A percentile compares a stretch with the other conserved stretches of the same genome.
Conservation (phyloP, 2,888 invertebrate genomes). For the Thecophora atra region DNA sequence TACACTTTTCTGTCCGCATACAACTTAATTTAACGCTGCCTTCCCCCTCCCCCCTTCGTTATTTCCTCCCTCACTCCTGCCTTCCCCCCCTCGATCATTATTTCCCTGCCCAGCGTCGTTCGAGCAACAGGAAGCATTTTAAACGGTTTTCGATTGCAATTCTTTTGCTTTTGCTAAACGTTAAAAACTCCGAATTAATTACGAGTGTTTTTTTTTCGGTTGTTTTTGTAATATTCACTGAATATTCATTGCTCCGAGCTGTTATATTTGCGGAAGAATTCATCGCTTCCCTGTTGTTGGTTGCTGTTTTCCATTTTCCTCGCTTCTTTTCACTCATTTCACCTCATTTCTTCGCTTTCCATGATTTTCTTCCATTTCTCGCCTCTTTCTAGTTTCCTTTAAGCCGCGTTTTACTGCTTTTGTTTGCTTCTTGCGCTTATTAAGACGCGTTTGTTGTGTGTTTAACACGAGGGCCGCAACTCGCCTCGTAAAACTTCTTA, state of each 20-base stretch:
- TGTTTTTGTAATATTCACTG: background rate
- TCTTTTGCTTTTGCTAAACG: constrained; percentile 3
- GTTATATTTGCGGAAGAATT: constrained; percentile 19
- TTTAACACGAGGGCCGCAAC: constrained; percentile 6
- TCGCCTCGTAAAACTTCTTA: constrained; percentile 6
- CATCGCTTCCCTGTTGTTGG: constrained; percentile 19
- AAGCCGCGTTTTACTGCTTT: constrained; percentile 40
- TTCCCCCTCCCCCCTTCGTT: background rate
- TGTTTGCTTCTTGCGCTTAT: background rate
- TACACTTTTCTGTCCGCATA: background rate
- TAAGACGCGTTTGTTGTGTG: background rate
- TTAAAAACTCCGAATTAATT: background rate
- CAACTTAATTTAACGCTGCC: background rate
- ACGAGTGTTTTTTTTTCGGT: background rate
- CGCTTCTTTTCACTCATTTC: constrained; percentile 19
- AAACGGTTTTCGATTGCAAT: constrained; percentile 13
- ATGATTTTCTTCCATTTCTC: background rate
- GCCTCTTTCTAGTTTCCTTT: background rate
- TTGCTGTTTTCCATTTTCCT: constrained; percentile 38
- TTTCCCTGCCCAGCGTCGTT: background rate
- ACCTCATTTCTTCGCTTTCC: constrained; percentile 18
- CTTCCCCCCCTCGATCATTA: background rate
- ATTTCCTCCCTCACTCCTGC: background rate
- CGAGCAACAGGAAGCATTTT: constrained; percentile 6
- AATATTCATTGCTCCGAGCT: constrained; percentile 13